Base-by-base conservation (phyloP, 2,888 invertebrate species). In the Brenthis daphne region DNA sequence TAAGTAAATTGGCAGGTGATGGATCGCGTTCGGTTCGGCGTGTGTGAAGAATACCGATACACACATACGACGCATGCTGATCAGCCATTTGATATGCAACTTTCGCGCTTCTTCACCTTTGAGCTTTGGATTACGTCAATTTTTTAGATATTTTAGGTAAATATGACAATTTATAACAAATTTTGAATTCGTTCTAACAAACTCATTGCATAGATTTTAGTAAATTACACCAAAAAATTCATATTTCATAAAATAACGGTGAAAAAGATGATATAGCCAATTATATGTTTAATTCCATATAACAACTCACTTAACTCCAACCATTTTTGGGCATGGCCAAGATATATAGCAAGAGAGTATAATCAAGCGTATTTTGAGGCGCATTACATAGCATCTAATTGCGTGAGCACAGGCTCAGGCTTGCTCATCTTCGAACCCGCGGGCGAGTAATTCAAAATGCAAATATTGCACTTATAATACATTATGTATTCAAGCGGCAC, bases 391-490 rank as follows among this genome's bases (percentile, higher is more conserved):
- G 48, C 65, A 65, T 68, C 72, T 72, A 69, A 72, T 72, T 65
- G 63, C 60, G 57, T 33, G 53, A 53, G 65, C 43, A 48, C 50
- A 48, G 60, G 60, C 54, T 6, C 48, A 16, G 48, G 61, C 68
- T 67, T 47, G 57, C 57, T 56, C 51, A 68, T 57, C 55, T 68
- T 57, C 11, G 53, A 56, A 51, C 73, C 74, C 83, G 73, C 82
- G 83, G 84, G 85, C 89, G 87, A 85, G 89, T 89, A 91, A 92
- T 91, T 90, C 91, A 87, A 90, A 90, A 91, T 92, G 91, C 89
- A 89, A 92, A 92, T 92, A 87, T 82, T 86, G 89, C 89, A 89
- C 87, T 89, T 88, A 89, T 86, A 88, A 86, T 85, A 81, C 85
- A 86, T 88, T 91, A 90, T 84, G 92, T 92, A 92, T 92, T 92